Percentiles rank a stretch among this genome's conserved stretches.
Evolutionary conservation across 2,113 vertebrate species (phyloP).

Genomic region (Indicator maculatus): DNA sequence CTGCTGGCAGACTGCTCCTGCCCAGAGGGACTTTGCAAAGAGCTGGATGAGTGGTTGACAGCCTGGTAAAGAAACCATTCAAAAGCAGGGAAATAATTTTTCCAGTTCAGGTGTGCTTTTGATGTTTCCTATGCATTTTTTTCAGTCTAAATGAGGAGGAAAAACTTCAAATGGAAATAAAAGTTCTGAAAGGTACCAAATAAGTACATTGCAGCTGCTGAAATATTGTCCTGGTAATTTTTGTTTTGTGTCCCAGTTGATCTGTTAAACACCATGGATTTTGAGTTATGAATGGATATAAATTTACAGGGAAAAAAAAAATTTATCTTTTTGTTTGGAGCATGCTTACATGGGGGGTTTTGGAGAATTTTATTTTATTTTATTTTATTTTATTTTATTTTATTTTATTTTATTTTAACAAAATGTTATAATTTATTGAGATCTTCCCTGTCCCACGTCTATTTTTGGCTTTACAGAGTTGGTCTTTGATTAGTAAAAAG

Average conservation of each 20-base stretch:
- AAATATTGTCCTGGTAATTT: not conserved
- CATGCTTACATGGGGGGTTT: not conserved
- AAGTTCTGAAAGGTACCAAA: not conserved
- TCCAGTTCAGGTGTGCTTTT: slow-evolving; percentile 34
- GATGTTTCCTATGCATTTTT: not conserved
- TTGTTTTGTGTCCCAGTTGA: not conserved
- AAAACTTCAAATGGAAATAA: not conserved
- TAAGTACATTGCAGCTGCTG: not conserved
- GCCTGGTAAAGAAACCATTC: slow-evolving; percentile 20
- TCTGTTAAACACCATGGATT: not conserved
- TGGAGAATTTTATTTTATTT: not conserved
- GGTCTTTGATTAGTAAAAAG: not conserved
- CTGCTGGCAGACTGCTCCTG: not conserved
- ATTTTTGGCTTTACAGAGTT: not conserved
- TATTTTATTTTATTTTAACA: not conserved
- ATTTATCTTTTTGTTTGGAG: not conserved
- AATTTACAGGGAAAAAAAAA: not conserved
- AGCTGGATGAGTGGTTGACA: slow-evolving; percentile 15
- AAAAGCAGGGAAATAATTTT: not conserved
- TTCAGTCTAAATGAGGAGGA: not conserved
- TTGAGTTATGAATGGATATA: not conserved
- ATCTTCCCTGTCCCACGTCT: not conserved
- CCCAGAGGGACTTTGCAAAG: not conserved
- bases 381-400: not conserved
- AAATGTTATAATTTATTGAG: not conserved